Percentiles rank a stretch among this genome's conserved stretches.
These are phyloP conservation scores for Raja brachyura DNA, from an alignment of 2,113 vertebrate genomes.

Conservation along the genomic window DNA sequence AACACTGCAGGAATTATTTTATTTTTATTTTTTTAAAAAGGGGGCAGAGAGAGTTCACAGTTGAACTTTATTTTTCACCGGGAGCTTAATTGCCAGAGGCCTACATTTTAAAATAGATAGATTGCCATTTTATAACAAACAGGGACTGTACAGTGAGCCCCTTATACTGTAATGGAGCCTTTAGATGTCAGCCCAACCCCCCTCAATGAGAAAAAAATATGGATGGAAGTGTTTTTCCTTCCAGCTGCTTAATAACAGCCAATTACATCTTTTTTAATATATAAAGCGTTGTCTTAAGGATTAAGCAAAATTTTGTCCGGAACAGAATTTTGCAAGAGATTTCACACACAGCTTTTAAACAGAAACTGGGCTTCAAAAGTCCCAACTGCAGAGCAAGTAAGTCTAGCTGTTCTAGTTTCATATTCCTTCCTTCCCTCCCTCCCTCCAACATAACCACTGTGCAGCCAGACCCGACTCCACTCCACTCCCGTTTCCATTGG, in stretches of 20 bases:
- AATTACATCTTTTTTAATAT: neutral
- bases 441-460: neutral
- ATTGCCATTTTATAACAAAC: neutral
- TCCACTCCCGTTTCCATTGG: neutral
- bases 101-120: neutral
- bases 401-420: neutral
- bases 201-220: too few relatives aligned
- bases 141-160: neutral
- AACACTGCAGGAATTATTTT: neutral
- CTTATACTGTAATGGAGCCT: neutral
- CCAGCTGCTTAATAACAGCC: neutral
- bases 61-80: neutral
- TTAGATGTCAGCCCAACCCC: too few relatives aligned
- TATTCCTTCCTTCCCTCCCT: neutral
- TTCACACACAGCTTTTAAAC: neutral
- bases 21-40: too few relatives aligned
- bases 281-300: neutral
- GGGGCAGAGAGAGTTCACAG: neutral
- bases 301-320: neutral
- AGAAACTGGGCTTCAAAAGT: neutral
- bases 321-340: neutral
- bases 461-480: neutral
- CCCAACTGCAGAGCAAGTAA: neutral
- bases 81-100: neutral
- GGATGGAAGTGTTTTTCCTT: neutral